Evolutionary conservation across 2,797 vertebrate species (phyloP), one percentile per base, ranked within the genome.

Genomic region (Bufotes viridis): DNA sequence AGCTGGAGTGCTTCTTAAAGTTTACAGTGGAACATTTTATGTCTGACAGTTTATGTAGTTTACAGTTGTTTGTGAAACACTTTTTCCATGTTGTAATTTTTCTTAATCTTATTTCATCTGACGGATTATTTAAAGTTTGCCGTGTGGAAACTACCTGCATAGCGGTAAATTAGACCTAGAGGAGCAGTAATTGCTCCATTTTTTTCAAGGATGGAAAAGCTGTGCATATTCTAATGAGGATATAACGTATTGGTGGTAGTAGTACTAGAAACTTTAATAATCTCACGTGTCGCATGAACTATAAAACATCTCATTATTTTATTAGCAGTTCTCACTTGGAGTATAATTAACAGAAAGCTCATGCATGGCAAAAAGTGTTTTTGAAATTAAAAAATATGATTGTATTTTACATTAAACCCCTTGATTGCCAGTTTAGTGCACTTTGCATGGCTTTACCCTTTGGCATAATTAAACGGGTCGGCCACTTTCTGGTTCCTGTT

Each of bases 21-120:
- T 53, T 67, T 29, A 75, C 82, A 70, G 53, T 70, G 51, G 81
- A 70, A 83, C 81, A 57, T 18, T 83, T 83, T 57, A 76, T 26
- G 51, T 55, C 65, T 53, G 63, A 72, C 61, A 65, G 29, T 60
- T 72, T 84, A 49, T 84, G 82, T 84, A 60, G 82, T 74, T 75
- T 60, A 74, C 58, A 55, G 55, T 26, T 42, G 74, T 84, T 84
- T 34, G 49, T 84, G 82, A 49, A 42, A 14, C 26, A 75, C 60
- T 84, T 84, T 84, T 84, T 74, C 82, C 55, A 22, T 42, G 55
- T 42, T 60, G 51, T 70, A 84, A 72, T 84, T 74, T 84, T 55
- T 69, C 69, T 74, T 84, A 84, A 84, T 60, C 67, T 84, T 61
- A 58, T 75, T 75, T 84, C 34, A 65, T 65, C 60, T 15, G 18